These are phyloP conservation scores for Ophioninae sp. DNA, from an alignment of 2,888 invertebrate species.

Conservation along the genomic window DNA sequence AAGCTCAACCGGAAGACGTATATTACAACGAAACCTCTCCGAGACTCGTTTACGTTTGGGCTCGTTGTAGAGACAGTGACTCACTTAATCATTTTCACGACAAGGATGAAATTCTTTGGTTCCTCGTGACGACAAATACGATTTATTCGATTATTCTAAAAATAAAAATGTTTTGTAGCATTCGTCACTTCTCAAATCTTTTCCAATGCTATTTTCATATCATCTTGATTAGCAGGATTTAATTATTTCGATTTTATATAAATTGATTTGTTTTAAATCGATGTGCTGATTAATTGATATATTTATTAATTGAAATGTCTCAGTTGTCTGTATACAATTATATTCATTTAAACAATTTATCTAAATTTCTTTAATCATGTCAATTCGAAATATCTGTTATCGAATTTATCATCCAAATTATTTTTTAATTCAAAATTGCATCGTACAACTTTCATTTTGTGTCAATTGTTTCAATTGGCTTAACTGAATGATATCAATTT, in stretches of 20 bases:
- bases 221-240: too few relatives aligned
- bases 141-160: not conserved
- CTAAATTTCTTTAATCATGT: too few relatives aligned
- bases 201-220: not conserved
- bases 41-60: not conserved
- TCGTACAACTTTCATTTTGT: too few relatives aligned
- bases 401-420: not conserved
- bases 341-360: too few relatives aligned
- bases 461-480: too few relatives aligned
- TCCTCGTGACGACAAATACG: not conserved
- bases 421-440: not conserved
- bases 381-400: not conserved
- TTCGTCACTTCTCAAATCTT: not conserved
- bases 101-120: constrained; percentile 12
- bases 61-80: not conserved
- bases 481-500: not conserved
- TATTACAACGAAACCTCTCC: not conserved
- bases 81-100: constrained; percentile 36
- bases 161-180: not conserved
- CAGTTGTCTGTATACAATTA: too few relatives aligned
- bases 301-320: too few relatives aligned
- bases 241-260: too few relatives aligned
- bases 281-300: too few relatives aligned
- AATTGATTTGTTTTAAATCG: too few relatives aligned
- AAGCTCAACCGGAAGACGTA: constrained; percentile 39